phyloP scores from a whole-genome alignment of 2,797 vertebrate genomes.

The Rhodeus uyekii region DNA sequence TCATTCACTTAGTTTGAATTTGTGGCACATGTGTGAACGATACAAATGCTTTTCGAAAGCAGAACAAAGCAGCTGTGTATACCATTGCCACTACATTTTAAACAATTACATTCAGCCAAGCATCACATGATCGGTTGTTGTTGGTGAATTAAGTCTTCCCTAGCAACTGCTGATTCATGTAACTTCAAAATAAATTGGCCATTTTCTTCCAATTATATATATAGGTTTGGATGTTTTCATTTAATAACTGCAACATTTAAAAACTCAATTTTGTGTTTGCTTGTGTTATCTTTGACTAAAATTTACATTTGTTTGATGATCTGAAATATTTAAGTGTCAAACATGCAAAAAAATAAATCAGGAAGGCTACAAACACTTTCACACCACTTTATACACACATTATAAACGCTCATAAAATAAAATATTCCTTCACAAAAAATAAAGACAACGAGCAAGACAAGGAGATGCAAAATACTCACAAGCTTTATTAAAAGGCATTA shows the following conservation, averaged over 20 bases:
- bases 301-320: no score
- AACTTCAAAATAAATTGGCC: background rate
- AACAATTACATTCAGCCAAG: background rate
- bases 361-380: no score
- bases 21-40: conserved; percentile 36
- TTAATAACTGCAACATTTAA: no score
- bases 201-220: background rate
- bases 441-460: background rate
- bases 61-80: background rate
- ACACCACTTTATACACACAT: no score
- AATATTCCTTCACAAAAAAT: background rate
- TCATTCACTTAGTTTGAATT: conserved; percentile 7
- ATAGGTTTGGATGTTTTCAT: no score
- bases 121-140: background rate
- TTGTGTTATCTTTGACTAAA: no score
- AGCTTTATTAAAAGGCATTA: conserved; percentile 37
- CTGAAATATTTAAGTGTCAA: no score
- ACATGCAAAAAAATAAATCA: no score
- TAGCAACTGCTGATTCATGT: background rate
- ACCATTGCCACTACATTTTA: background rate
- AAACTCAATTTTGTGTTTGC: no score
- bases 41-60: background rate
- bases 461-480: background rate
- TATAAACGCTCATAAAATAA: background rate
- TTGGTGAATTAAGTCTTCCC: background rate